Conservation (phyloP, 2,888 invertebrate species). For the Brachypterus glaber region DNA sequence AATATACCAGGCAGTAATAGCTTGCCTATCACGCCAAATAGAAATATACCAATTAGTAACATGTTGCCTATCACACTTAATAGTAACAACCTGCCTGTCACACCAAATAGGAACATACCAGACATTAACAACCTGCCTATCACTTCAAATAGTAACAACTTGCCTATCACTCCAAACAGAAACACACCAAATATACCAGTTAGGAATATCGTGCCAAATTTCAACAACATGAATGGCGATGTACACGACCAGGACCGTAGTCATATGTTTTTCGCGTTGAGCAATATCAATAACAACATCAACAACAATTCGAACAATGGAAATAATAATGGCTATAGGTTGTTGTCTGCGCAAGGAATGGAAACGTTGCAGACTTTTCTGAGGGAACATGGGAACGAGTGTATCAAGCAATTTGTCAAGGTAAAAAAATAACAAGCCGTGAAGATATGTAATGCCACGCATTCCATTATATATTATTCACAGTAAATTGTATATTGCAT, state of each 20-base stretch:
- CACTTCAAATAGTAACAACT: background rate
- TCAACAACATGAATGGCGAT: conserved; percentile 7
- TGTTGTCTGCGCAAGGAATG: conserved; percentile 51
- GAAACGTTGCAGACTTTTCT: conserved; percentile 54
- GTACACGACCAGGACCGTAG: background rate
- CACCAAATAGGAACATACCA: background rate
- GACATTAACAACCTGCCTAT: background rate
- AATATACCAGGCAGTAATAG: background rate
- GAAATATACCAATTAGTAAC: background rate
- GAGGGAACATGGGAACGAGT: conserved; percentile 55
- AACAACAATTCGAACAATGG: conserved; percentile 31
- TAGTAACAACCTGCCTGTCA: background rate
- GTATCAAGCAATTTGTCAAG: conserved; percentile 58
- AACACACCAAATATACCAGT: background rate
- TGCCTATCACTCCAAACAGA: background rate
- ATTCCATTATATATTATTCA: no score
- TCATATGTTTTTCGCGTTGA: conserved; percentile 30
- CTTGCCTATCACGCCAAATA: background rate
- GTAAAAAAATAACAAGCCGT: no score
- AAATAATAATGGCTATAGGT: conserved; percentile 48
- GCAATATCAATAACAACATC: conserved; percentile 29
- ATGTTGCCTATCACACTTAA: no score
- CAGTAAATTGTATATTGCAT: no score
- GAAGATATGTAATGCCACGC: no score
- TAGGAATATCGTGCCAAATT: conserved; percentile 5